Conservation (phyloP, 1,140 invertebrate genomes). For the Calliphora vicina region DNA sequence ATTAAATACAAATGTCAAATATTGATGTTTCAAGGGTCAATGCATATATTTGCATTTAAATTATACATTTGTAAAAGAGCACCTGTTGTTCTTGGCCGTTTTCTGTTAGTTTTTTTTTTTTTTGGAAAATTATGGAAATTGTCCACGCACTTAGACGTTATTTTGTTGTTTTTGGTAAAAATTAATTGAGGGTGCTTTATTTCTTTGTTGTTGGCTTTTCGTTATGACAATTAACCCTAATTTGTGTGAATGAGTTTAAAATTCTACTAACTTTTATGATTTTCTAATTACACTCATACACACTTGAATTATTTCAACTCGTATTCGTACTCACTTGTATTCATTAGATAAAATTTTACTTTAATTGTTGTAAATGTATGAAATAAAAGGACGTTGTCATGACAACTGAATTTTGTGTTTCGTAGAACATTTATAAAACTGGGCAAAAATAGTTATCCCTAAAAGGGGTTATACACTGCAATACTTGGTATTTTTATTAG, state of each 20-base stretch:
- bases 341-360: too few relatives aligned
- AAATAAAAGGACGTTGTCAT: too few relatives aligned
- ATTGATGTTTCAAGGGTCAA: conserved; percentile 4
- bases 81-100: conserved; percentile 7
- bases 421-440: too few relatives aligned
- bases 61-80: not conserved
- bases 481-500: too few relatives aligned
- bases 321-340: too few relatives aligned
- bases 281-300: too few relatives aligned
- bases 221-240: not conserved
- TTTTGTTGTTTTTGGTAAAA: not conserved
- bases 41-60: not conserved
- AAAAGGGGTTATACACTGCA: too few relatives aligned
- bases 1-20: conserved; percentile 14
- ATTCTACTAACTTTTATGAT: too few relatives aligned
- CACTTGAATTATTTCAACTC: too few relatives aligned
- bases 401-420: too few relatives aligned
- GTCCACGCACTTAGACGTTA: not conserved
- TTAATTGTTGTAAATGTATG: too few relatives aligned
- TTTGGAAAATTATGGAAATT: not conserved
- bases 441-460: too few relatives aligned
- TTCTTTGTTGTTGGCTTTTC: not conserved
- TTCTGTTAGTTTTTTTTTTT: not conserved
- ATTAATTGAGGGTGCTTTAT: not conserved
- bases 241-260: not conserved